Evolutionary conservation across 1,140 invertebrate genomes (phyloP).

Genomic region (Megathymus violae): DNA sequence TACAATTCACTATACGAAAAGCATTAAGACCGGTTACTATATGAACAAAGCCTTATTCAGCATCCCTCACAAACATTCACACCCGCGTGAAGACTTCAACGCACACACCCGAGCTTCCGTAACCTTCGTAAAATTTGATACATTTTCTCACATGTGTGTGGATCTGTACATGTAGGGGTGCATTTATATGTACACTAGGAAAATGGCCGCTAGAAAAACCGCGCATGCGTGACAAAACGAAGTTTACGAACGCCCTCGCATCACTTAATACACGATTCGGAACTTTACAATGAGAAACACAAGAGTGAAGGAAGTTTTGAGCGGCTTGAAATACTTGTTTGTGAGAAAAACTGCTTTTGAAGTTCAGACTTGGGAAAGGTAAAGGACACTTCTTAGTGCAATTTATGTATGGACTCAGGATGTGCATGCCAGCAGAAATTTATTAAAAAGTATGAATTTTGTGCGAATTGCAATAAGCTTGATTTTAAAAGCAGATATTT

Average conservation of each 20-base stretch:
- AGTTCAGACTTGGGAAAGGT: slow-evolving; percentile 50
- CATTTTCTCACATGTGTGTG: slow-evolving; percentile 34
- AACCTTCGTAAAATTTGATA: slow-evolving; percentile 40
- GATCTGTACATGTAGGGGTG: slow-evolving; percentile 20
- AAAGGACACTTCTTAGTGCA: slow-evolving; percentile 44
- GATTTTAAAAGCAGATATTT: not conserved
- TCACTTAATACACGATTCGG: slow-evolving; percentile 4
- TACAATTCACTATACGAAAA: slow-evolving; percentile 31
- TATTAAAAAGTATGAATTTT: slow-evolving; percentile 8
- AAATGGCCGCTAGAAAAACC: slow-evolving; percentile 41
- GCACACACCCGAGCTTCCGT: slow-evolving; percentile 21
- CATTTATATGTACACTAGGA: slow-evolving; percentile 31
- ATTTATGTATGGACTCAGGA: slow-evolving; percentile 19
- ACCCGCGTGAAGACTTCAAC: slow-evolving; percentile 13
- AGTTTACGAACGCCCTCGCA: not conserved
- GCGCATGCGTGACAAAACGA: slow-evolving; percentile 42
- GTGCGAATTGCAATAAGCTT: slow-evolving; percentile 5
- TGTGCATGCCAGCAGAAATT: slow-evolving; percentile 23
- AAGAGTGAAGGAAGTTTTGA: not conserved
- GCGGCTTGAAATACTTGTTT: not conserved
- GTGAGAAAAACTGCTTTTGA: slow-evolving; percentile 40
- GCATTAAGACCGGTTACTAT: slow-evolving; percentile 26
- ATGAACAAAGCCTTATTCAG: slow-evolving; percentile 39
- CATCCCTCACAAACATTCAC: slow-evolving; percentile 41
- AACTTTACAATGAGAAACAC: not conserved